phyloP scores from a whole-genome alignment of 2,797 vertebrate species.

The Anguilla obscura region DNA sequence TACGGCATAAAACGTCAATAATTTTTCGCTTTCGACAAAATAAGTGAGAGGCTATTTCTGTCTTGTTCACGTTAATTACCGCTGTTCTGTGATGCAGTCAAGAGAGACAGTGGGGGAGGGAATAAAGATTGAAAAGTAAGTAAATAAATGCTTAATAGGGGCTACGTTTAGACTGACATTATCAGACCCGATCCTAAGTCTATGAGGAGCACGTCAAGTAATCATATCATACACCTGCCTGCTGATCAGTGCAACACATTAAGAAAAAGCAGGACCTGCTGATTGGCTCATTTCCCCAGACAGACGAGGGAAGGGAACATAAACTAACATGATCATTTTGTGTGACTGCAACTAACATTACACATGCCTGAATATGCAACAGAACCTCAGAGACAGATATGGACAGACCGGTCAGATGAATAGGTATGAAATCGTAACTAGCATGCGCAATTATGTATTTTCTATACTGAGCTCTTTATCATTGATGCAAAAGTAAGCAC shows the following conservation, averaged over 20 bases:
- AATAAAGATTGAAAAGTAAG: neutral
- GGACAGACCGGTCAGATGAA: too few species aligned
- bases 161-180: neutral
- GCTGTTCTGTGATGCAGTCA: slow-evolving; percentile 38
- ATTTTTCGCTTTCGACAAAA: slow-evolving; percentile 42
- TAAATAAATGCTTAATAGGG: neutral
- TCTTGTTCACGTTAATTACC: slow-evolving; percentile 49
- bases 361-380: too few species aligned
- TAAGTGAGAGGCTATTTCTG: slow-evolving; percentile 46
- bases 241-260: neutral
- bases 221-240: neutral
- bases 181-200: neutral
- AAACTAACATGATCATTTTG: neutral
- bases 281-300: neutral
- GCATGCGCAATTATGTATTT: too few species aligned
- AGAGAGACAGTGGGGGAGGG: slow-evolving; percentile 34
- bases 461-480: too few species aligned
- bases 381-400: too few species aligned
- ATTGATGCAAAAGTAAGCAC: too few species aligned
- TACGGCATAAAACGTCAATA: slow-evolving; percentile 42
- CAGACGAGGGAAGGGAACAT: neutral
- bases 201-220: neutral
- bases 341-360: neutral
- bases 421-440: too few species aligned
- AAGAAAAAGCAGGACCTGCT: neutral